Evolutionary conservation across 2,888 invertebrate genomes (phyloP).

Genomic region (Heliconius sara): DNA sequence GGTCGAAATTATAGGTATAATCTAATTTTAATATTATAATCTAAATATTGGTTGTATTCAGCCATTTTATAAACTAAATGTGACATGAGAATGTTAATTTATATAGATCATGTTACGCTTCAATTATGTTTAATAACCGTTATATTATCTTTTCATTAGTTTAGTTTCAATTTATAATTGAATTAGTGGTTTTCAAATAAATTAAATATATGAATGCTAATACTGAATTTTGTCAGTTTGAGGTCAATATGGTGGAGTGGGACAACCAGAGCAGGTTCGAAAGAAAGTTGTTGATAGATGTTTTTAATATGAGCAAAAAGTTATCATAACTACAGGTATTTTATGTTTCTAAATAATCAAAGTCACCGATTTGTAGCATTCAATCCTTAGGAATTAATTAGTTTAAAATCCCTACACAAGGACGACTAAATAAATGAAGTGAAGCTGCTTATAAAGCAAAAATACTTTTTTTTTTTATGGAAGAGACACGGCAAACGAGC

Average conservation of each 20-base stretch:
- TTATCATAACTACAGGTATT: no score
- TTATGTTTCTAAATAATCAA: no score
- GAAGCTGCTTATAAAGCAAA: no score
- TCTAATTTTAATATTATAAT: background rate
- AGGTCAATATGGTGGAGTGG: background rate
- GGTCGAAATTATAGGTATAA: no score
- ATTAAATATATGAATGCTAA: background rate
- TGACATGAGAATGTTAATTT: conserved; percentile 3
- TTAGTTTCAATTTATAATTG: background rate
- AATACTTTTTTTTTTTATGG: no score
- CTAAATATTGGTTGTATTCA: background rate
- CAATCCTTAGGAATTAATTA: no score
- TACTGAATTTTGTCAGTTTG: background rate
- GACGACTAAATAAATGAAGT: no score
- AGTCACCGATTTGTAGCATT: no score
- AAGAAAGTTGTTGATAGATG: background rate
- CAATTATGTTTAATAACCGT: background rate
- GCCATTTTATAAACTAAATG: background rate
- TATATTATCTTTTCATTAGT: conserved; percentile 14
- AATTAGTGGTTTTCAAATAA: background rate
- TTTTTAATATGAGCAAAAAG: no score
- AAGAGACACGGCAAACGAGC: no score
- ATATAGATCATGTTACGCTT: background rate
- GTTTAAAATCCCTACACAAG: no score
- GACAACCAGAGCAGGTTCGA: background rate